phyloP scores from a whole-genome alignment of 2,888 invertebrate genomes.

The Stenotaenia linearis region DNA sequence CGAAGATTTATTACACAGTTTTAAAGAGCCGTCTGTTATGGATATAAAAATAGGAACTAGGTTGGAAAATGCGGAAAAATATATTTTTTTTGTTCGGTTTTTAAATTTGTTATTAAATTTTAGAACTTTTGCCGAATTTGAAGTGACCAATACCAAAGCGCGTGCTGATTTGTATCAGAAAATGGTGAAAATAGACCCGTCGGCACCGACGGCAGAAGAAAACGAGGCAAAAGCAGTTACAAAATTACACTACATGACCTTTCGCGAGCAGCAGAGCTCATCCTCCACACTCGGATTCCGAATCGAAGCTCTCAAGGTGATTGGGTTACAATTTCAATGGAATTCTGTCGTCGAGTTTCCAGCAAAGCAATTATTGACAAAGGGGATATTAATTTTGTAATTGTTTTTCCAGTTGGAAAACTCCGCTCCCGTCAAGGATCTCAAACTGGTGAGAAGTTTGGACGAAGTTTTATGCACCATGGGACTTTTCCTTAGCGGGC shows the following conservation, averaged over 20 bases:
- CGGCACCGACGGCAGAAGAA: constrained; percentile 78
- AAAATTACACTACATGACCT: constrained; percentile 94
- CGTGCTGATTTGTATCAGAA: constrained; percentile 87
- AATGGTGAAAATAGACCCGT: constrained; percentile 86
- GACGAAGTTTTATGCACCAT: constrained; percentile 69
- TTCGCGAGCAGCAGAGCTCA: constrained; percentile 87
- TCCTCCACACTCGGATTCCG: constrained; percentile 89
- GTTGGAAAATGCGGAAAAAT: no score
- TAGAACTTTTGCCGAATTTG: constrained; percentile 84
- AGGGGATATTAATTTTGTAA: neutral
- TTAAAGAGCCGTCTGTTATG: constrained; percentile 88
- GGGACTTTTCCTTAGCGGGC: constrained; percentile 64
- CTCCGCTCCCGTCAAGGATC: constrained; percentile 73
- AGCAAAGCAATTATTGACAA: no score
- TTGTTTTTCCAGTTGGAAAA: constrained; percentile 60
- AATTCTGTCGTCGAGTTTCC: neutral
- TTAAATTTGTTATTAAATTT: constrained; percentile 36
- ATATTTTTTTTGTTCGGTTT: no score
- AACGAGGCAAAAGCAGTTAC: constrained; percentile 76
- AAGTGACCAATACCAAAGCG: constrained; percentile 80
- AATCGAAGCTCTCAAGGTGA: constrained; percentile 85
- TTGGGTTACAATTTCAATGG: neutral
- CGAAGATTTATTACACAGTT: constrained; percentile 85
- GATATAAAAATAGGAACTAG: constrained; percentile 96
- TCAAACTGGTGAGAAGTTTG: constrained; percentile 76